Percentiles rank a stretch among this genome's conserved stretches.
These are phyloP conservation scores for Puntigrus tetrazona DNA, from an alignment of 2,113 vertebrate genomes.

Conservation along the genomic window DNA sequence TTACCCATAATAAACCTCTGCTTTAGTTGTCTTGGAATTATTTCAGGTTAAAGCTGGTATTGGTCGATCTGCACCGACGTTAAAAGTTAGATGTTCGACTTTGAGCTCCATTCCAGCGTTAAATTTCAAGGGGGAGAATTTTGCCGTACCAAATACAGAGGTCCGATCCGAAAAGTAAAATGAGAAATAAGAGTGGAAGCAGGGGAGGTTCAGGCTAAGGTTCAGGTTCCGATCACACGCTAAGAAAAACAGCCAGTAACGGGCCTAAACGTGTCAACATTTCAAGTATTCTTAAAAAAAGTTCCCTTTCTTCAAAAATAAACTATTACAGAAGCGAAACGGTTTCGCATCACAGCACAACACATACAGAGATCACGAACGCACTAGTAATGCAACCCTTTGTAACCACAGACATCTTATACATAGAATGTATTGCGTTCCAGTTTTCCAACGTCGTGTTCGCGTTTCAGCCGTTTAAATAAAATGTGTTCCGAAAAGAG, in stretches of 20 bases:
- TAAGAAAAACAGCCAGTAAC: not conserved
- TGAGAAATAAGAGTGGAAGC: not conserved
- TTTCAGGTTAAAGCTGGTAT: not conserved
- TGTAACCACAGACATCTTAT: not conserved
- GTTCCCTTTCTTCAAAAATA: not conserved
- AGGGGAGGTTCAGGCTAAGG: not conserved
- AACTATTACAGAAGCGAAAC: not conserved
- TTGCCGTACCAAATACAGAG: not conserved
- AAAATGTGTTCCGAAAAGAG: slow-evolving; percentile 1
- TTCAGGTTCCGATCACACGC: not conserved
- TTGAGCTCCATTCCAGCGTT: not conserved
- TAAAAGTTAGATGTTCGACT: not conserved
- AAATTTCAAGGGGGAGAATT: not conserved
- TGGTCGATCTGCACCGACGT: not conserved
- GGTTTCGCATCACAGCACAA: not conserved
- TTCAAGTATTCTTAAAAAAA: not conserved
- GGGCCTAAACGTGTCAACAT: not conserved
- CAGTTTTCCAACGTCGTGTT: not conserved
- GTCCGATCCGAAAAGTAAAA: not conserved
- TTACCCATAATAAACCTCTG: not conserved
- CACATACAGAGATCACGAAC: not conserved
- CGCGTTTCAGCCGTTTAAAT: not conserved
- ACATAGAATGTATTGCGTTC: not conserved
- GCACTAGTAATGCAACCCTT: not conserved
- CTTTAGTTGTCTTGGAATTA: not conserved